Percentiles rank a stretch among this genome's conserved stretches.
Conservation (phyloP, 2,113 vertebrate species). For the Mohoua ochrocephala region DNA sequence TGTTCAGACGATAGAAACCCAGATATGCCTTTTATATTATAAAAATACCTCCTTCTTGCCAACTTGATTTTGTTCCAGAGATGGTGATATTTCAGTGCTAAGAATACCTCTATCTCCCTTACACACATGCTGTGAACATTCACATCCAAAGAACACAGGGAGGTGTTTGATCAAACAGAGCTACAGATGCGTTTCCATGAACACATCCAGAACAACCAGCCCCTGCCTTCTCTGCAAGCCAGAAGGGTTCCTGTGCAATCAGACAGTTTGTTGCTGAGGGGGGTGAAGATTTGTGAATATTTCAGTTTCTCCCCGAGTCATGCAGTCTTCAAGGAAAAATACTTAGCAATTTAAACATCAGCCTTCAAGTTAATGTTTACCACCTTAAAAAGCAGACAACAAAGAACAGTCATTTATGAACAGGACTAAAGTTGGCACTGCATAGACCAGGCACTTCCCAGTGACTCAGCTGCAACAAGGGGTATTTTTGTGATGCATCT, state of each 20-base stretch:
- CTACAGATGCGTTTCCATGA: neutral
- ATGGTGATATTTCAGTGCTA: neutral
- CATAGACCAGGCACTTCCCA: neutral
- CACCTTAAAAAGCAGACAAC: neutral
- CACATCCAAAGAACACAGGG: neutral
- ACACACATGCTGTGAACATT: neutral
- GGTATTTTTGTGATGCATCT: neutral
- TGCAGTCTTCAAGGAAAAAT: neutral
- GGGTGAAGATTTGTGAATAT: neutral
- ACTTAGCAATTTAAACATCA: neutral
- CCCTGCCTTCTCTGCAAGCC: neutral
- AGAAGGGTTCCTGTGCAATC: neutral
- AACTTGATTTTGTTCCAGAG: neutral
- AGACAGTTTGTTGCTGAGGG: neutral
- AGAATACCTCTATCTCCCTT: neutral
- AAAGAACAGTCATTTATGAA: neutral
- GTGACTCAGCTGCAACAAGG: neutral
- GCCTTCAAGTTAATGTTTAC: neutral
- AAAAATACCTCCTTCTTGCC: neutral
- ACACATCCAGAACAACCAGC: neutral
- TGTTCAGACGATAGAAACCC: neutral
- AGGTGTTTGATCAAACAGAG: neutral
- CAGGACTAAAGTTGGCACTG: neutral
- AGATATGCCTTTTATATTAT: neutral
- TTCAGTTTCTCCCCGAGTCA: neutral